Base-by-base conservation (phyloP, 2,113 vertebrate genomes). In the Ardeotis arabs region DNA sequence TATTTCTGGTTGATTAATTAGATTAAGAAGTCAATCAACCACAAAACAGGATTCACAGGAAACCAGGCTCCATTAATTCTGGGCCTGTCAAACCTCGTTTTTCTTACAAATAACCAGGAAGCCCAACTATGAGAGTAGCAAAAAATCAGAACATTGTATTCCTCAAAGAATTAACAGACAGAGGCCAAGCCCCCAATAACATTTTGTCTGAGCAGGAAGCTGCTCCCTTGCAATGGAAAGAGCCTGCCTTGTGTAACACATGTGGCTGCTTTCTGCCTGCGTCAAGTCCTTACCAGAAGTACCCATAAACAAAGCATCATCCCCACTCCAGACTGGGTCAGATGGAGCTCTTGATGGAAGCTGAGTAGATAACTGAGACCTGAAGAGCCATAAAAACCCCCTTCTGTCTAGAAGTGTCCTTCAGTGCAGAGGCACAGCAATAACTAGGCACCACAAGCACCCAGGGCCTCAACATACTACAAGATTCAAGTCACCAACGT, bases 1-100 rank as follows among this genome's bases (percentile, higher is more conserved):
- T 73, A 95, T 88, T 93, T 93, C 85, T 85, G 37, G 24, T 9
- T 90, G 83, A 89, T 86, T 95, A 95, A 95, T 95, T 77, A 83
- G 79, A 88, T 95, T 90, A 95, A 73, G 50, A 86, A 93, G 67
- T 73, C 87, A 94, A 94, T 87, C 91, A 94, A 22, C 79, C 72
- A 64, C 28, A 16, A 95, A 96, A 92, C 72, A 87, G 73, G 94
- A 97, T 84, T 92, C 93, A 84, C 68, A 17, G 15, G 47, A 92
- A 95, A 88, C 41, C 47, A 93, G 83, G 60, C 86, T 93, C 68
- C 75, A 44, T 74, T 95, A 93, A 93, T 93, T 84, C 56, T 74
- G 24, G 16, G 28, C 25, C 68, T 78, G 86, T 84, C 89, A 93
- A 41, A 90, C 33, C 33, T 90, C 3, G 9, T 60, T 62, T 73